Base-by-base conservation (phyloP, 2,113 vertebrate genomes). In the Dicaeum eximium region DNA sequence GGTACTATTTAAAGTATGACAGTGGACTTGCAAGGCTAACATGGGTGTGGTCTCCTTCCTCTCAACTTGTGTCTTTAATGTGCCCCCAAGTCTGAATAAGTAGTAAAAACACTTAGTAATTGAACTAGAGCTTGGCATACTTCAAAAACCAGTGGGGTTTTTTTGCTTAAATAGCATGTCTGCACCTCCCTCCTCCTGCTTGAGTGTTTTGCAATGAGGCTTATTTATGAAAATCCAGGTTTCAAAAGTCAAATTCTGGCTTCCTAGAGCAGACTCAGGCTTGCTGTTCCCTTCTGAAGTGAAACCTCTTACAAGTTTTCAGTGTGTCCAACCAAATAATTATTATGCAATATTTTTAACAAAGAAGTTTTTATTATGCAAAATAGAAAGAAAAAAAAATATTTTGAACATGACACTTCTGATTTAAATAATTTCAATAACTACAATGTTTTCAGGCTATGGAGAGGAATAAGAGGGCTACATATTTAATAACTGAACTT, bases 71-170 rank as follows among this genome's bases (percentile, higher is more conserved):
- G 31, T 62, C 21, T 65, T 75, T 23, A 35, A 54, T 60, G 38
- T 61, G 44, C 2, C 1, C 19, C 23, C 9, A 54, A 28, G 4
- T 33, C 18, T 72, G 7, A 23, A 50, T 51, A 77, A 1, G 0
- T 15, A 73, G 44, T 28, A 58, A 86, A 90, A 31, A 30, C 1
- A 4, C 17, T 18, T 19, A 62, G 19, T 45, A 69, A 66, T 20
- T 9, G 8, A 42, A 53, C 13, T 67, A 6, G 10, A 73, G 3
- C 21, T 53, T 31, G 14, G 12, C 4, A 14, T 75, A 75, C 24
- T 42, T 44, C 13, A 60, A 69, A 69, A 80, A 35, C 27, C 28
- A 30, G 28, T 23, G 22, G 0, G 9, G 38, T 38, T 38, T 1
- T 50, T 51, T 42, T 67, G 64, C 38, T 72, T 56, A 33, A 23